Percentiles rank a stretch among this genome's conserved stretches.
phyloP scores from a whole-genome alignment of 2,888 invertebrate species.

The Cataglyphis albicans region DNA sequence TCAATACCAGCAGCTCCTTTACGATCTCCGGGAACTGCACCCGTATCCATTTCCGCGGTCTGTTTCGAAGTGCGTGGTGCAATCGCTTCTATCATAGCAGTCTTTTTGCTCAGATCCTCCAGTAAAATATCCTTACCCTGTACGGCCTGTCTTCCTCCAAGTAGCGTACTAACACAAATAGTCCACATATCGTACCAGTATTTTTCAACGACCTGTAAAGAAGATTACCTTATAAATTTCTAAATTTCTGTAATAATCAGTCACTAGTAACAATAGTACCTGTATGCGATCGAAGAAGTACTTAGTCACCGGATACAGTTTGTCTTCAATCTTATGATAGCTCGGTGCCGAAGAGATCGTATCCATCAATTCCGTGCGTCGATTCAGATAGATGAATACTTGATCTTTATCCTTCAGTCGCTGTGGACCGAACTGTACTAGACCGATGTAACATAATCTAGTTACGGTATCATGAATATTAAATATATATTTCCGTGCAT shows the following conservation, averaged over 20 bases:
- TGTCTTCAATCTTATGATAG: slow-evolving; percentile 88
- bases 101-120: slow-evolving; percentile 86
- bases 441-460: slow-evolving; percentile 89
- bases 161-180: slow-evolving; percentile 89
- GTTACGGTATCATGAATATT: slow-evolving; percentile 87
- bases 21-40: slow-evolving; percentile 90
- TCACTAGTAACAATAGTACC: slow-evolving; percentile 76
- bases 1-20: slow-evolving; percentile 92
- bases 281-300: slow-evolving; percentile 87
- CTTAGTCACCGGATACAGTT: slow-evolving; percentile 87
- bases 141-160: slow-evolving; percentile 86
- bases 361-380: slow-evolving; percentile 88
- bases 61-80: slow-evolving; percentile 86
- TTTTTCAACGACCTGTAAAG: slow-evolving; percentile 85
- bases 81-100: slow-evolving; percentile 86
- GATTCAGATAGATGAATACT: slow-evolving; percentile 91
- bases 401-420: slow-evolving; percentile 90
- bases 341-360: slow-evolving; percentile 89
- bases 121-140: slow-evolving; percentile 86
- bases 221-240: neutral
- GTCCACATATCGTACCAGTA: slow-evolving; percentile 91
- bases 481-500: slow-evolving; percentile 88
- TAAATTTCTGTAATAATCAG: neutral
- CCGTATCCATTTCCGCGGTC: slow-evolving; percentile 87
- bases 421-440: slow-evolving; percentile 90